Base-by-base conservation (phyloP, 1,140 invertebrate species). In the Camponotus floridanus region DNA sequence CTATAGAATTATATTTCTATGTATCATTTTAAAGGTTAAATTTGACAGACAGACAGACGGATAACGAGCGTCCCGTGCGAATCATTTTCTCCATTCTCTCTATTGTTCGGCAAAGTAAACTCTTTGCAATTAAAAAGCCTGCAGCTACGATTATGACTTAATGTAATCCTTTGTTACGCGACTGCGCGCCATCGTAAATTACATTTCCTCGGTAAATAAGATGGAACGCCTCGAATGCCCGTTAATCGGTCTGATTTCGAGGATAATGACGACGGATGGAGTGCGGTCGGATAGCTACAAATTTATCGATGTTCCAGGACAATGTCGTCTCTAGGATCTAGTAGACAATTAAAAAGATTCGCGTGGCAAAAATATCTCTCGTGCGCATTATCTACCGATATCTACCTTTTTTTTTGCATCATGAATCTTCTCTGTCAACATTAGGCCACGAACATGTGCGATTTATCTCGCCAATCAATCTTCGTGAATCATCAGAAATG, bases 241-340 rank as follows among this genome's bases (percentile, higher is more conserved):
- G 59, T 85, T 85, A 85, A 85, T 78, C 73, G 81, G 9, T 78
- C 73, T 45, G 81, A 85, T 78, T 78, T 7, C 61, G 9, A 65
- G 55, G 73, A 48, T 21, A 42, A 73, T 31, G 51, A 4, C 15
- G 33, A 62, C 36, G 61, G 45, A 48, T 36, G 39, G 42, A 59
- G 15, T 48, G 4, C 2, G 13, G 39, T n/a, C 62, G 45, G 79
- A 18, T 21, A 42, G 26, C 21, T 76, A 78, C 45, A 36, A 85
- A 85, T 85, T 85, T 85, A 85, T 42, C 45, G 73, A 21, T 45
- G 45, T n/a, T 55, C 31, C 45, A 42, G 36, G 11, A 62, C 36
- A 33, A 78, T 42, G 81, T 85, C 81, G 67, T 61, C 8, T 78
- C n/a, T 70, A 8, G 59, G 26, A 26, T 45, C 8, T 51, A 3